Conservation (phyloP, 92 coral and sea anemone genomes). For the Epizoanthus ramosus region DNA sequence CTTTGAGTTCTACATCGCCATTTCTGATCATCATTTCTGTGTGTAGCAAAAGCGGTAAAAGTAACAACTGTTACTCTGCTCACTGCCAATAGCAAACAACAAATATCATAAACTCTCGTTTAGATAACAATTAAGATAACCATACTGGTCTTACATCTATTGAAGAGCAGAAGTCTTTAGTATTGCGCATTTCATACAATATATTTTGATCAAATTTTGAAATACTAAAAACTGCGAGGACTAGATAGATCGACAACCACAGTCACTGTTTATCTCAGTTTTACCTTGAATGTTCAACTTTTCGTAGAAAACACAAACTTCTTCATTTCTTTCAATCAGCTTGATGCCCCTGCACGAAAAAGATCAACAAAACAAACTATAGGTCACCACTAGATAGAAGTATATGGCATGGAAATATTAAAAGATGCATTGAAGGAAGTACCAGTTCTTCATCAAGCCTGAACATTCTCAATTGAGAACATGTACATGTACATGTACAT, state of each 20-base stretch:
- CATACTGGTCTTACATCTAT: neutral
- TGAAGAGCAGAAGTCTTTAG: neutral
- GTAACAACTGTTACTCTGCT: neutral
- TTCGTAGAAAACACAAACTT: conserved; percentile 98
- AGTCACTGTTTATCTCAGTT: neutral
- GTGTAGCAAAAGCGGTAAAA: neutral
- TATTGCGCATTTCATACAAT: neutral
- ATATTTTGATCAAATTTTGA: neutral
- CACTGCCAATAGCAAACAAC: neutral
- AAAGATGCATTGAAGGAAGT: too few relatives aligned
- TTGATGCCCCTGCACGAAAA: conserved; percentile 81
- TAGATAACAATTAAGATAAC: neutral
- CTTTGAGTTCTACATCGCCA: conserved; percentile 93
- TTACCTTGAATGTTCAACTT: conserved; percentile 97
- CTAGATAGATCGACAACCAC: too few relatives aligned
- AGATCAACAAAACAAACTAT: neutral
- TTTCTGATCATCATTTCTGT: conserved; percentile 96
- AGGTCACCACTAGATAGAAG: neutral
- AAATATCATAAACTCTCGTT: too few relatives aligned
- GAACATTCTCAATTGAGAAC: too few relatives aligned
- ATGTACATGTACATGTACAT: too few relatives aligned
- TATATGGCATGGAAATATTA: neutral
- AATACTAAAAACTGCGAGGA: too few relatives aligned
- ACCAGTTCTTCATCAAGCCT: too few relatives aligned
- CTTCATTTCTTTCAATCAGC: conserved; percentile 96